Evolutionary conservation across 2,797 vertebrate genomes (phyloP).

Genomic region (Sebastes trivittatus): DNA sequence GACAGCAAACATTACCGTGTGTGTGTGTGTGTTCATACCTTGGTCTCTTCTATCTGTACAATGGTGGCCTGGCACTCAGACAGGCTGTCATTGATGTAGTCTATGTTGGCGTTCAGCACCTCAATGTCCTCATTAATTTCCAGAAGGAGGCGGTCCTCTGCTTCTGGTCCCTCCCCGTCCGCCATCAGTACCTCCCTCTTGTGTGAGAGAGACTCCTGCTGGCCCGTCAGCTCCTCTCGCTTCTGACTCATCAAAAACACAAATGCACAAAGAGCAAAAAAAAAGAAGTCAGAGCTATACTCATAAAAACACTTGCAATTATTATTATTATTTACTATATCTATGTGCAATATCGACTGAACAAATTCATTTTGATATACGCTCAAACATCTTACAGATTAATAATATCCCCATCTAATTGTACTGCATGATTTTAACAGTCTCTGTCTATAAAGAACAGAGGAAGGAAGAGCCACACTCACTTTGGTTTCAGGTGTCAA

Average conservation of each 20-base stretch:
- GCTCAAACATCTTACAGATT: background rate
- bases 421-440: background rate
- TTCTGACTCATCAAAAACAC: slow-evolving; percentile 83
- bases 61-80: slow-evolving; percentile 98
- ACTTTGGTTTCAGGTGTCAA: slow-evolving; percentile 3
- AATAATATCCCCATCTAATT: background rate
- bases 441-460: background rate
- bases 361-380: background rate
- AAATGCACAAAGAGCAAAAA: background rate
- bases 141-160: slow-evolving; percentile 89
- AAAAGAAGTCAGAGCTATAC: background rate
- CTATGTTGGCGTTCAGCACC: slow-evolving; percentile 94
- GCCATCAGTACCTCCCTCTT: slow-evolving; percentile 88
- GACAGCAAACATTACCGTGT: background rate
- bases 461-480: slow-evolving; percentile 9
- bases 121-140: slow-evolving; percentile 96
- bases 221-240: slow-evolving; percentile 93
- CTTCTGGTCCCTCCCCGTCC: slow-evolving; percentile 81
- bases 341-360: background rate
- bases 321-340: background rate
- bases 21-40: slow-evolving; percentile 76
- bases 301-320: background rate
- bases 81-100: slow-evolving; percentile 97
- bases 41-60: slow-evolving; percentile 97
- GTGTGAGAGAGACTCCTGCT: slow-evolving; percentile 90